Evolutionary conservation across 1,140 invertebrate genomes (phyloP).

Genomic region (Drosophila nannoptera): DNA sequence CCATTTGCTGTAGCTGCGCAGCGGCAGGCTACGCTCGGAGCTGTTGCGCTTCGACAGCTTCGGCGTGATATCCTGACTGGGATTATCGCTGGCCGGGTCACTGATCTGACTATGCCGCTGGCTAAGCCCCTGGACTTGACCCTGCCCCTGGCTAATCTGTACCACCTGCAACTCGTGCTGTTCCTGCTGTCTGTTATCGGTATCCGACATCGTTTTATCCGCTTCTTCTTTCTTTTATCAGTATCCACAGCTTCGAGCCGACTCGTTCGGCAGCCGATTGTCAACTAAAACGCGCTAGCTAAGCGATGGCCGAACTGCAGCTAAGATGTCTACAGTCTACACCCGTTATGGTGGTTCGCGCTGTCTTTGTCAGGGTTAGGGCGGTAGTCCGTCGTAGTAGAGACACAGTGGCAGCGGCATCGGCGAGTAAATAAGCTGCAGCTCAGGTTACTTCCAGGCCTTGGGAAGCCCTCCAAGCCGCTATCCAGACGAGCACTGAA

Average conservation of each 20-base stretch:
- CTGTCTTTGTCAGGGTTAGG: constrained; percentile 24
- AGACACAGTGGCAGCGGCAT: no score
- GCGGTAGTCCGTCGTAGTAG: constrained; percentile 12
- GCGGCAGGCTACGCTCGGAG: constrained; percentile 68
- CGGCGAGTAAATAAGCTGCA: constrained; percentile 42
- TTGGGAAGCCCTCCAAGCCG: constrained; percentile 40
- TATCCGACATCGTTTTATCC: constrained; percentile 53
- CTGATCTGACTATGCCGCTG: no score
- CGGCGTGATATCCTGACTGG: constrained; percentile 60
- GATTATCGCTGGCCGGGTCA: constrained; percentile 34
- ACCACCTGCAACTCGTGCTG: constrained; percentile 59
- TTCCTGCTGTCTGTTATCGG: constrained; percentile 47
- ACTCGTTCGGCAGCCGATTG: constrained; percentile 3
- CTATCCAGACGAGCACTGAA: constrained; percentile 26
- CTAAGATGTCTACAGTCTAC: constrained; percentile 6
- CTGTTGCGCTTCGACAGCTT: constrained; percentile 70
- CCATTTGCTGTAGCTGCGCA: constrained; percentile 80
- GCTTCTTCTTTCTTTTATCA: background rate
- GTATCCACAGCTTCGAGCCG: constrained; percentile 30
- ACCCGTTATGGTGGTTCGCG: constrained; percentile 47
- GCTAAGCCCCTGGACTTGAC: no score
- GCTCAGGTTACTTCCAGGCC: constrained; percentile 53
- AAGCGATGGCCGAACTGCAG: constrained; percentile 25
- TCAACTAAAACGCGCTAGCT: background rate
- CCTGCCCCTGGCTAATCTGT: background rate